Evolutionary conservation across 2,797 vertebrate genomes (phyloP), one percentile per base, ranked within the genome.

Genomic region (Sebastes baramenuke): DNA sequence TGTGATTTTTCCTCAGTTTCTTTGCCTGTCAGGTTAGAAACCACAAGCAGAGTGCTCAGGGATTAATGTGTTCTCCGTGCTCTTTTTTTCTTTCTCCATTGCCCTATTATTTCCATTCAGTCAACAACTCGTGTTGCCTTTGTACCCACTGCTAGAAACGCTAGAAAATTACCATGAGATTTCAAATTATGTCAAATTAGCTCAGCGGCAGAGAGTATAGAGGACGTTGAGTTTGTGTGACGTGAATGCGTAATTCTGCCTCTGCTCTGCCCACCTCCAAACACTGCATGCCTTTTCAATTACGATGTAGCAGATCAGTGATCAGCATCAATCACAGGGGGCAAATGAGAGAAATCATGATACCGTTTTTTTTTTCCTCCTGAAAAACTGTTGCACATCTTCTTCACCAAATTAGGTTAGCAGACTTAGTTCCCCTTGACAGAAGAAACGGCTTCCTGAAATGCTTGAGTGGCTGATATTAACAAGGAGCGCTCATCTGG

Each of bases 401-500:
- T 89, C 84, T 81, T 87, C 77, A 71, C 87, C 87, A 88, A 89
- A 91, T 88, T 87, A 83, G 89, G 84, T 88, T 75, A 83, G 78
- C 46, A 81, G 81, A 87, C 76, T 90, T 79, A 87, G 83, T 89
- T 84, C 89, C 84, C 73, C 85, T 87, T 88, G 89, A 89, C 84
- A 82, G 91, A 87, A 75, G 75, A 83, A 83, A 88, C 14, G 34
- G 65, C 79, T 82, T 82, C 84, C 85, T 85, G 94, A 92, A 93
- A 95, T 95, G 95, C 95, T 93, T 92, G 93, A 94, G 81, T 90
- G 93, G 89, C 83, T 88, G 73, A 89, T 94, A 93, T 95, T 96
- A 96, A 96, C 92, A 90, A 96, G 95, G 67, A 87, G 76, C 32
- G 60, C 88, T 94, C 89, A 92, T 88, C 86, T 86, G 89, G 87